Base-by-base conservation (phyloP, 2,888 invertebrate genomes). In the Tachystola acroxantha region DNA sequence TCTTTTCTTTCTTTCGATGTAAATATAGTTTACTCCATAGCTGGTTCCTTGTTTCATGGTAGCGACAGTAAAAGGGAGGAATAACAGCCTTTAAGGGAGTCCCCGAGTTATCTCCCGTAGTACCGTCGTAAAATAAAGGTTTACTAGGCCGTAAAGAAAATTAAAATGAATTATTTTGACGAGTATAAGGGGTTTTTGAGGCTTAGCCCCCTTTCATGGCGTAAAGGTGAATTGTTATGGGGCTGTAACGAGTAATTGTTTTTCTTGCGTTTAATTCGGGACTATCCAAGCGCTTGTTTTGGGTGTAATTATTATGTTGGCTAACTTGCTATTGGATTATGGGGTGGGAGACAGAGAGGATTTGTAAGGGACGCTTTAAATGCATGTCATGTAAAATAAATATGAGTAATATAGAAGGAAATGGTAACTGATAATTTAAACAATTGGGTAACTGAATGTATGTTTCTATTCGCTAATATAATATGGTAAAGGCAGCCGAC, bases 121-220 rank as follows among this genome's bases (percentile, higher is more conserved):
- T 69, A 60, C 60, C 66, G 60, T 72, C 80, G 79, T 86, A 86
- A 86, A 86, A 86, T 86, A 85, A 85, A 85, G 85, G 80, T 86
- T 86, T 85, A 86, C 77, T 82, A 68, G 78, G 66, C 73, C 79
- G 82, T 86, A 86, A 85, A 85, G 84, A 84, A 85, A 86, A 86
- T 86, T 85, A 86, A 85, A 86, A 86, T 86, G 86, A 86, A 85
- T 86, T 86, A 86, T 86, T 86, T 85, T 86, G 86, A 85, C 86
- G 86, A 85, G 82, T 72, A 66, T 66, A 61, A 62, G 68, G 72
- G 70, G 70, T 64, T 63, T 63, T 66, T 59, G 68, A 57, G 56
- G 64, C 55, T 54, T 54, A 60, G 57, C 60, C 53, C 63, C 62
- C 64, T 60, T 65, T 64, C 61, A 56, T 56, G 62, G 60, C 47